phyloP scores from a whole-genome alignment of 2,797 vertebrate species.

The Dendrocincla fuliginosa region DNA sequence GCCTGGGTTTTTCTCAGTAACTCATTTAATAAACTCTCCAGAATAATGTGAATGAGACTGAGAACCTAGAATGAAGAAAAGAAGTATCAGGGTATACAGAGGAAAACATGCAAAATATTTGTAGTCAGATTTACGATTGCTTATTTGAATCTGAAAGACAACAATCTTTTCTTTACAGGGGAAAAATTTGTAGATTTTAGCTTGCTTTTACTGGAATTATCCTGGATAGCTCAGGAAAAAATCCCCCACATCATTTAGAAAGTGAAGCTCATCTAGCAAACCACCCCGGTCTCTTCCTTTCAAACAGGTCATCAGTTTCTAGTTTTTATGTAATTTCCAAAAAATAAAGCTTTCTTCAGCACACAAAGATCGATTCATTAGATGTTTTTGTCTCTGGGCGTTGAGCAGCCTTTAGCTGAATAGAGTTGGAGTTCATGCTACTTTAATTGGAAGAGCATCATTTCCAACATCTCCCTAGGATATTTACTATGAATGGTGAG shows the following conservation, averaged over 20 bases:
- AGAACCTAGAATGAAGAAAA: not conserved
- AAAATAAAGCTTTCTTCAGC: not conserved
- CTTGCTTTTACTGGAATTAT: not conserved
- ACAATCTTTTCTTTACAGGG: not conserved
- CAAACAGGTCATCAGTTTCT: not conserved
- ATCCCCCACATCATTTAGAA: not conserved
- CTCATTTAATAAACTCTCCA: not conserved
- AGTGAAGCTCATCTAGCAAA: not conserved
- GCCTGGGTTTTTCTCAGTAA: not conserved
- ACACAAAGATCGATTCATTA: slow-evolving; percentile 20
- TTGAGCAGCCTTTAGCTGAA: not conserved
- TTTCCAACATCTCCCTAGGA: not conserved
- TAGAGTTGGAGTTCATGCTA: not conserved
- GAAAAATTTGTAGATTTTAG: not conserved
- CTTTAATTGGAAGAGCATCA: not conserved
- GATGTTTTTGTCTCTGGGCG: not conserved
- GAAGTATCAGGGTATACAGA: not conserved
- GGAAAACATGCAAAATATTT: not conserved
- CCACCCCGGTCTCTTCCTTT: not conserved
- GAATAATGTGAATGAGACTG: not conserved
- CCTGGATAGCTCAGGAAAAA: not conserved
- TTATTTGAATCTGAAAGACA: not conserved
- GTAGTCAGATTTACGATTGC: not conserved
- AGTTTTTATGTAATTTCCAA: not conserved
- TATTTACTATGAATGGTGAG: not conserved